Evolutionary conservation across 2,797 vertebrate genomes (phyloP).

Genomic region (Naso thynnoides): DNA sequence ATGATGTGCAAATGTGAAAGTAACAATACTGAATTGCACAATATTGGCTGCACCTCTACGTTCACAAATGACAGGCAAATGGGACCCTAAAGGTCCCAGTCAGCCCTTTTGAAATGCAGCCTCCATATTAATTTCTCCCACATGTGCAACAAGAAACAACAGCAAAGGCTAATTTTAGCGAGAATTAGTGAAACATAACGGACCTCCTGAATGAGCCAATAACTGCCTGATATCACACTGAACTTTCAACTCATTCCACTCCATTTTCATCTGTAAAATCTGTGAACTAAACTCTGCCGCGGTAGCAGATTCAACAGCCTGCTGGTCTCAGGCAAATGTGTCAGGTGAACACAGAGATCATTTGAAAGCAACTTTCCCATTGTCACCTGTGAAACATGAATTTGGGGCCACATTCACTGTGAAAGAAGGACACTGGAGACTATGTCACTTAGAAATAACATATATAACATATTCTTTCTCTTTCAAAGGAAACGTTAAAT

Average conservation of each 20-base stretch:
- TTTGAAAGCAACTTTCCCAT: neutral
- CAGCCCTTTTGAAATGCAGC: slow-evolving; percentile 13
- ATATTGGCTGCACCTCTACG: slow-evolving; percentile 17
- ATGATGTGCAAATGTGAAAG: slow-evolving; percentile 70
- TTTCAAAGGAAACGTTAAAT: neutral
- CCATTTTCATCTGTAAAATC: too few relatives aligned
- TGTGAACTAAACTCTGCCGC: too few relatives aligned
- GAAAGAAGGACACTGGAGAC: neutral
- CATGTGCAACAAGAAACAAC: slow-evolving; percentile 3
- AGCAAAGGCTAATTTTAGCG: neutral
- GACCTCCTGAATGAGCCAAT: neutral
- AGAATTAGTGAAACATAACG: neutral
- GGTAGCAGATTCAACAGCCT: too few relatives aligned
- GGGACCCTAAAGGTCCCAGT: slow-evolving; percentile 29
- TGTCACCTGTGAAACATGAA: neutral
- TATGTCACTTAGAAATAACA: neutral
- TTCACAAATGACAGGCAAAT: slow-evolving; percentile 21
- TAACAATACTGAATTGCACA: slow-evolving; percentile 39
- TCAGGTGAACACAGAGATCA: neutral
- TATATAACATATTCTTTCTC: neutral
- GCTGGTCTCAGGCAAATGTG: too few relatives aligned
- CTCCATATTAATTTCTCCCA: slow-evolving; percentile 3
- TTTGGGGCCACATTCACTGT: neutral
- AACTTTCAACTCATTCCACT: too few relatives aligned
- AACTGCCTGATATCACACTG: too few relatives aligned